These are phyloP conservation scores for Murina feae DNA, from an alignment of 2,113 vertebrate species.

Conservation along the genomic window DNA sequence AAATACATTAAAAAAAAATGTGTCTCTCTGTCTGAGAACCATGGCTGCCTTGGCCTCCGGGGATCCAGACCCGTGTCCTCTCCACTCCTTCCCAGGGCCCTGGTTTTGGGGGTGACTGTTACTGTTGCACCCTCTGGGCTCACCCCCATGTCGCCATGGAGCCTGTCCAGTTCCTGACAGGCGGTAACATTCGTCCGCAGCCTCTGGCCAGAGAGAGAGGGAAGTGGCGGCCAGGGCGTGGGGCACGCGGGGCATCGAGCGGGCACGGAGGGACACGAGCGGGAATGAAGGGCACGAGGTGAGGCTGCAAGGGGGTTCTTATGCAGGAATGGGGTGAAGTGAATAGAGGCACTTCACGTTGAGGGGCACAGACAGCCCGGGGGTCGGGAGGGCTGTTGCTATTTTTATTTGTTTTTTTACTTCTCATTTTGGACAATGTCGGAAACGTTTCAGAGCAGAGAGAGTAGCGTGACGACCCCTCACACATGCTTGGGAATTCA, in stretches of 20 bases:
- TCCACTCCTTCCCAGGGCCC: accelerated
- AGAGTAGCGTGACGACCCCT: not conserved
- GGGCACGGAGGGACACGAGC: not conserved
- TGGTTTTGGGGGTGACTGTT: accelerated
- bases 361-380: not conserved
- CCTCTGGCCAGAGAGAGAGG: not conserved
- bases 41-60: not conserved
- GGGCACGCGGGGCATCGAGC: accelerated
- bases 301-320: not conserved
- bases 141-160: not conserved
- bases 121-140: not conserved
- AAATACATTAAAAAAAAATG: too few relatives aligned
- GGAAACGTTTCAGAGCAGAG: not conserved
- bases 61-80: too few relatives aligned
- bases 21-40: not conserved
- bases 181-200: accelerated
- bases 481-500: not conserved
- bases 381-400: not conserved
- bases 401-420: not conserved
- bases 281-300: not conserved
- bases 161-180: not conserved
- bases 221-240: accelerated
- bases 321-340: not conserved
- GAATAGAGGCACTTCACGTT: not conserved
- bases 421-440: not conserved